These are phyloP conservation scores for Sebastes reedi DNA, from an alignment of 2,797 vertebrate species.

Conservation along the genomic window DNA sequence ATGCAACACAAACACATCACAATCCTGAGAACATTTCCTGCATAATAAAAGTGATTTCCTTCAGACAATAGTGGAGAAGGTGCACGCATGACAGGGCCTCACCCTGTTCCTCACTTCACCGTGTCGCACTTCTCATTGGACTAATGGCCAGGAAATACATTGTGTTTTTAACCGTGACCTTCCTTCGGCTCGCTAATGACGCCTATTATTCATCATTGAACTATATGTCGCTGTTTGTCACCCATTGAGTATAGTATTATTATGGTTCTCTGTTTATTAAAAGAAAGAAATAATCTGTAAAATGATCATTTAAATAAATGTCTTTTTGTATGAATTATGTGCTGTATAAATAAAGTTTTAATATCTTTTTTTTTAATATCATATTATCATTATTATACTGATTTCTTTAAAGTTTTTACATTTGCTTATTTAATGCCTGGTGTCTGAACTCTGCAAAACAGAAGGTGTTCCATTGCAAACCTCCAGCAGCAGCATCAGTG, in stretches of 20 bases:
- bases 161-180: not conserved
- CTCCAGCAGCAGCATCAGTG: not conserved
- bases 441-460: not conserved
- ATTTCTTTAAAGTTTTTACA: not conserved
- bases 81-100: not conserved
- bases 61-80: constrained; percentile 20
- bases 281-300: not conserved
- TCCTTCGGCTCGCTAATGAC: no score
- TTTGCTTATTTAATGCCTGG: not conserved
- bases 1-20: not conserved
- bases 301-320: not conserved
- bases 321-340: not conserved
- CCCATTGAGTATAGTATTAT: not conserved
- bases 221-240: not conserved
- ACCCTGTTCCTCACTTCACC: not conserved
- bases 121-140: not conserved
- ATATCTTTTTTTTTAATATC: not conserved
- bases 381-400: not conserved
- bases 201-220: not conserved
- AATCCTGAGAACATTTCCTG: constrained; percentile 38
- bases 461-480: not conserved
- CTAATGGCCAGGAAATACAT: not conserved
- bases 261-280: not conserved
- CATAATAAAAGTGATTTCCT: constrained; percentile 43
- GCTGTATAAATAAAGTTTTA: not conserved